A percentile compares a stretch with the other conserved stretches of the same genome.
phyloP scores from a whole-genome alignment of 1,140 invertebrate genomes.

The Teleogryllus occipitalis region DNA sequence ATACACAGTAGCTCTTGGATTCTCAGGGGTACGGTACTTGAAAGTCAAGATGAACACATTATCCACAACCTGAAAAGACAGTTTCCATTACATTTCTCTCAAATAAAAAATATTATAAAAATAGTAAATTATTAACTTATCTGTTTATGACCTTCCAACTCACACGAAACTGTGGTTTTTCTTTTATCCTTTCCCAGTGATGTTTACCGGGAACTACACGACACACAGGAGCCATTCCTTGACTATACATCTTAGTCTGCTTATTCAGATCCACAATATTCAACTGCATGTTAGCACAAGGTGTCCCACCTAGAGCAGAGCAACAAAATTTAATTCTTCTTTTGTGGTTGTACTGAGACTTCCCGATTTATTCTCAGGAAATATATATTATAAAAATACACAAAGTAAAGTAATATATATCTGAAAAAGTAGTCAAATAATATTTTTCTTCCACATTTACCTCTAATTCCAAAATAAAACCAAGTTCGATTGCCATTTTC shows the following conservation, averaged over 20 bases:
- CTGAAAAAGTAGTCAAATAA: not conserved
- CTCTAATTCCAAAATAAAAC: conserved; percentile 86
- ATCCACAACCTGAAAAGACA: conserved; percentile 50
- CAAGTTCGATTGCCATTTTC: conserved; percentile 87
- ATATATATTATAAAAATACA: not conserved
- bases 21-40: conserved; percentile 64
- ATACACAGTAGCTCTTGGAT: conserved; percentile 63
- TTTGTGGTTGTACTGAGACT: no score
- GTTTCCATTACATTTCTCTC: conserved; percentile 18
- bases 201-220: conserved; percentile 56
- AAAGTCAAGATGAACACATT: conserved; percentile 73
- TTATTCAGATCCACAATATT: conserved; percentile 83
- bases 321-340: not conserved
- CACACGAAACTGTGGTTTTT: conserved; percentile 55
- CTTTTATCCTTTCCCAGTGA: conserved; percentile 71
- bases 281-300: conserved; percentile 56
- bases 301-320: conserved; percentile 39
- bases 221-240: conserved; percentile 82
- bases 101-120: conserved; percentile 10
- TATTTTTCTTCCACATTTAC: conserved; percentile 25
- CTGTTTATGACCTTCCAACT: conserved; percentile 23
- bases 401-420: conserved; percentile 1
- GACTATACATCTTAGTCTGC: conserved; percentile 83
- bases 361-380: not conserved
- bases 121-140: not conserved